phyloP scores from a whole-genome alignment of 2,797 vertebrate genomes.

The Garrulus glandarius region DNA sequence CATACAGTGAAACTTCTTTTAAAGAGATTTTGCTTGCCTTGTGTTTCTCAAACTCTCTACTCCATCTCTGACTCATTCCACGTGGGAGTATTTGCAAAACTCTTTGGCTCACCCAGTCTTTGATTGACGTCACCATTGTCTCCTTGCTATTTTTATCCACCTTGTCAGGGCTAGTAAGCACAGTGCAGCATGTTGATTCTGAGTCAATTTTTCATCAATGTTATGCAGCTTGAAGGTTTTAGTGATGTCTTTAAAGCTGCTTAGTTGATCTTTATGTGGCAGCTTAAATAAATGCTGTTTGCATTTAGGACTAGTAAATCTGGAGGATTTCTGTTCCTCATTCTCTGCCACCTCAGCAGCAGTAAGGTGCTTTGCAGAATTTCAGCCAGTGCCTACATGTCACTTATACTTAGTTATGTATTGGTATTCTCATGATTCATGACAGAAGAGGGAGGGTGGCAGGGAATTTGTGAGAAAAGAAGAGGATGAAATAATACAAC shows the following conservation, averaged over 20 bases:
- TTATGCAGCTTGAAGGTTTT: constrained; percentile 54
- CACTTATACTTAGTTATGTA: background rate
- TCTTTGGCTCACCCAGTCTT: constrained; percentile 23
- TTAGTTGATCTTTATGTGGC: constrained; percentile 45
- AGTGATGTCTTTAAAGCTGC: constrained; percentile 49
- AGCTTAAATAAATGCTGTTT: constrained; percentile 45
- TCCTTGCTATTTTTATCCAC: constrained; percentile 56
- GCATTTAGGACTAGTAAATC: background rate
- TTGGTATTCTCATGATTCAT: background rate
- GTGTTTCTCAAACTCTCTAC: constrained; percentile 40
- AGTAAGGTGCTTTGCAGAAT: constrained; percentile 25
- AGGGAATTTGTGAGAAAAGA: background rate
- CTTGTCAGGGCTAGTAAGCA: constrained; percentile 39
- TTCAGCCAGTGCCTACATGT: background rate
- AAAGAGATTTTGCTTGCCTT: constrained; percentile 48
- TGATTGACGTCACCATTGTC: constrained; percentile 46
- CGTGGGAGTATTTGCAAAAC: constrained; percentile 58
- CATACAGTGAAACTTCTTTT: constrained; percentile 19
- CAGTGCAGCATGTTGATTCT: background rate
- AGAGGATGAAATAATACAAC: background rate
- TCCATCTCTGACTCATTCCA: constrained; percentile 54
- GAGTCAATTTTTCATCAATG: constrained; percentile 46
- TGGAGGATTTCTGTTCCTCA: constrained; percentile 30
- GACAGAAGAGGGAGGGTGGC: background rate
- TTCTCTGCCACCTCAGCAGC: background rate